phyloP scores from a whole-genome alignment of 1,140 invertebrate genomes.

The Pararge aegeria region DNA sequence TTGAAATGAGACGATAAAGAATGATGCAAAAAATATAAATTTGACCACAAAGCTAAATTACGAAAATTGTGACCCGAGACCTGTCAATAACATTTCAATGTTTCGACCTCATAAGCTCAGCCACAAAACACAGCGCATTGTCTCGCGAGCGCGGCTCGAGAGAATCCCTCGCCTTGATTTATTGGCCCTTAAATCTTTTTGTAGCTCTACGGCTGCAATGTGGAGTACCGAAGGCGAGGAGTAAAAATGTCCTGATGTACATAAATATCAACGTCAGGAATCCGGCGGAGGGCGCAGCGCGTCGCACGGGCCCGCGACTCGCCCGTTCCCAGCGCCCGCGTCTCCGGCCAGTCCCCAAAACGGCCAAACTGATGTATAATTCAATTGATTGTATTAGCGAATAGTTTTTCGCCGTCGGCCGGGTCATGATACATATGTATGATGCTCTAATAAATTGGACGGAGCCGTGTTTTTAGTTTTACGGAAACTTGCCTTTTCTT shows the following conservation, averaged over 20 bases:
- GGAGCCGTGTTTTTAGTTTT: constrained; percentile 44
- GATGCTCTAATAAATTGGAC: constrained; percentile 53
- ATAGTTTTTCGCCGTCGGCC: constrained; percentile 56
- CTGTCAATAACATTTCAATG: too few relatives aligned
- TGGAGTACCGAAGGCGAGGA: not conserved
- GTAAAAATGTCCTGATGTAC: not conserved
- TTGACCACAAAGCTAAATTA: too few relatives aligned
- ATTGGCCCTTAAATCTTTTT: constrained; percentile 13
- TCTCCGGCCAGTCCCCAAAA: constrained; percentile 45
- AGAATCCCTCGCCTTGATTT: constrained; percentile 8
- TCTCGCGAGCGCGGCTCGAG: too few relatives aligned
- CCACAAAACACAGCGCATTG: not conserved
- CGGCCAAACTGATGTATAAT: constrained; percentile 61
- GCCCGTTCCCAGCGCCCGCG: not conserved
- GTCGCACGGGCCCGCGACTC: too few relatives aligned
- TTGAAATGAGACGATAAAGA: too few relatives aligned
- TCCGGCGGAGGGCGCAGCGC: too few relatives aligned
- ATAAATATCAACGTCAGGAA: constrained; percentile 1
- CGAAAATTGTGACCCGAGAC: too few relatives aligned
- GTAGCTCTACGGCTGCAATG: not conserved
- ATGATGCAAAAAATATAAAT: too few relatives aligned
- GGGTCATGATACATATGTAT: constrained; percentile 58
- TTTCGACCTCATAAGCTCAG: too few relatives aligned
- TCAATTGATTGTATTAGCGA: constrained; percentile 62
- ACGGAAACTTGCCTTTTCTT: not conserved